Evolutionary conservation across 2,888 invertebrate genomes (phyloP).

Genomic region (Camponotus fellah): DNA sequence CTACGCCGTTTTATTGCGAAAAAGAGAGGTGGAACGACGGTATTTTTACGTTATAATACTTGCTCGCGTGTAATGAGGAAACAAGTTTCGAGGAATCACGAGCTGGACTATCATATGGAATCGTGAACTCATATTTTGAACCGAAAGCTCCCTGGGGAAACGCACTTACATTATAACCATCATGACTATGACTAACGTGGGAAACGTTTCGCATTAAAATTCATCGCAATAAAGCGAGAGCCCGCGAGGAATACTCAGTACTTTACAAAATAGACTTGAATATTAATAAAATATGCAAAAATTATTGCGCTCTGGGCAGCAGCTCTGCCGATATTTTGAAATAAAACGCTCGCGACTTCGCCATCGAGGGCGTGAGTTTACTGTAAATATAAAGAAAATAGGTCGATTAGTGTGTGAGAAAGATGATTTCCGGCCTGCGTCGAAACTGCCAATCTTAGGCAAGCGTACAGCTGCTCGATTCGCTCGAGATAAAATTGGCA

Average conservation of each 20-base stretch:
- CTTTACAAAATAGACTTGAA: slow-evolving; percentile 26
- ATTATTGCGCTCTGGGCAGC: slow-evolving; percentile 9
- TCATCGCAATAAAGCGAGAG: slow-evolving; percentile 4
- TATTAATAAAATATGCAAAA: slow-evolving; percentile 29
- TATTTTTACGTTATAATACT: not conserved
- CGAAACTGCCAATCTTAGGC: slow-evolving; percentile 16
- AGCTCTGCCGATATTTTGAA: slow-evolving; percentile 39
- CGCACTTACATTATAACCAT: slow-evolving; percentile 17
- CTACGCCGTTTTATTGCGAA: not conserved
- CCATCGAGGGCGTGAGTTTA: slow-evolving; percentile 67
- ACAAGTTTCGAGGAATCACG: slow-evolving; percentile 21
- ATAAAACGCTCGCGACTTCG: slow-evolving; percentile 32
- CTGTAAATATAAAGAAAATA: slow-evolving; percentile 82
- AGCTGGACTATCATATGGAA: not conserved
- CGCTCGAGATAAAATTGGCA: not conserved
- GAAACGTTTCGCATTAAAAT: slow-evolving; percentile 47
- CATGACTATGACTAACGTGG: slow-evolving; percentile 49
- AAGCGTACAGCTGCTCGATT: not conserved
- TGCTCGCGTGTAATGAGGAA: slow-evolving; percentile 20
- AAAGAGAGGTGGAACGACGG: not conserved
- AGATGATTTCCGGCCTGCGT: slow-evolving; percentile 69
- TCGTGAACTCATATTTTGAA: slow-evolving; percentile 13
- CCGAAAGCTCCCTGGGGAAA: slow-evolving; percentile 7
- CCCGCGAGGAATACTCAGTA: slow-evolving; percentile 24
- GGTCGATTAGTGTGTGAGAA: slow-evolving; percentile 79